Conservation (phyloP, 2,888 invertebrate genomes). For the Oscheius sp. region DNA sequence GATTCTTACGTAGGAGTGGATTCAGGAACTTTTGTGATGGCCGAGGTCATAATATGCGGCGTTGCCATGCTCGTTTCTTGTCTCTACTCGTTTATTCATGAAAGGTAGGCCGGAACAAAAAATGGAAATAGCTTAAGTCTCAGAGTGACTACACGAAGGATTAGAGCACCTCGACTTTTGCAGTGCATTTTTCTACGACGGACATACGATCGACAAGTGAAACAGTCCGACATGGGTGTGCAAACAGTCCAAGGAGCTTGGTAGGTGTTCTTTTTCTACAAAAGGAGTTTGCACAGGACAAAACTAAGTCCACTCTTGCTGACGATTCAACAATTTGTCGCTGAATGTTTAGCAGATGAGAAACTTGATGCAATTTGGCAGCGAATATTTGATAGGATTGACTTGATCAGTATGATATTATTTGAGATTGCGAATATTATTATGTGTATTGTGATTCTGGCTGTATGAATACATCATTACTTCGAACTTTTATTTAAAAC, state of each 20-base stretch:
- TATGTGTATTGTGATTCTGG: neutral
- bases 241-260: neutral
- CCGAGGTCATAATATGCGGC: constrained; percentile 11
- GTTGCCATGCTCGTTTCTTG: constrained; percentile 13
- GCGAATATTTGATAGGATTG: constrained; percentile 8
- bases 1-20: neutral
- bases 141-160: constrained; percentile 9
- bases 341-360: constrained; percentile 2
- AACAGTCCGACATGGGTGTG: neutral
- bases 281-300: neutral
- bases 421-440: constrained; percentile 10
- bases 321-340: neutral
- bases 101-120: constrained; percentile 4
- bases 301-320: neutral
- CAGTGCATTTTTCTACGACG: neutral
- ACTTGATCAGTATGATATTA: neutral
- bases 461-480: neutral
- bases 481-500: no score
- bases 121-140: no score
- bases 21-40: constrained; percentile 16
- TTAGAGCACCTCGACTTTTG: neutral
- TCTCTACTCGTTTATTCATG: constrained; percentile 11
- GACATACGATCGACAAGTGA: constrained; percentile 6
- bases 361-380: constrained; percentile 17
- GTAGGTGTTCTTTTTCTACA: neutral